These are phyloP conservation scores for Hirundo rustica DNA, from an alignment of 2,797 vertebrate genomes.

Conservation along the genomic window DNA sequence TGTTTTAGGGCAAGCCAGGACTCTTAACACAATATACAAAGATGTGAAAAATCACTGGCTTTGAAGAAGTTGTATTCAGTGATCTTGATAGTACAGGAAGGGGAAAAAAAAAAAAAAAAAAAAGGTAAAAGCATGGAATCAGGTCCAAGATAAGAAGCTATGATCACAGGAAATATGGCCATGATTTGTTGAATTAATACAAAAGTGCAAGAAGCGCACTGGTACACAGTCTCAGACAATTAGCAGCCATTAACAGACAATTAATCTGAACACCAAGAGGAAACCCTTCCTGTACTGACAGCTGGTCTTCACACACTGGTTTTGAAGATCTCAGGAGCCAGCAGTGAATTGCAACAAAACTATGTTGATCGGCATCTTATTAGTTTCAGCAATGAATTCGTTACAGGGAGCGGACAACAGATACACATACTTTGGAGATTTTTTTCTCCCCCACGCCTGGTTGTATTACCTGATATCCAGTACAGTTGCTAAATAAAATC, in stretches of 20 bases:
- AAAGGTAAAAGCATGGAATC: not conserved
- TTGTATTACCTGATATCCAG: not conserved
- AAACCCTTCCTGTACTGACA: not conserved
- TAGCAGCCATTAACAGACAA: not conserved
- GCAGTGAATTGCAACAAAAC: not conserved
- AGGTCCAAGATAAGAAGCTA: not conserved
- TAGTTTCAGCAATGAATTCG: not conserved
- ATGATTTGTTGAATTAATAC: not conserved
- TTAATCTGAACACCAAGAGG: not conserved
- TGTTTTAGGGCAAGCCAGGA: not conserved
- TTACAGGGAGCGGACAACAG: not conserved
- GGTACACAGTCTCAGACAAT: not conserved
- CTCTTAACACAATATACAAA: not conserved
- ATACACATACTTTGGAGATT: not conserved
- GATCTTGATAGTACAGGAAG: not conserved
- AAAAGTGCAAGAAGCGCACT: not conserved
- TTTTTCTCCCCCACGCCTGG: not conserved
- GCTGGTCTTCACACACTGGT: not conserved
- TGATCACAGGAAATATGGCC: not conserved
- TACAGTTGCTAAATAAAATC: not conserved
- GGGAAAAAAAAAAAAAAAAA: not conserved
- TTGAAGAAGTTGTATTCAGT: not conserved
- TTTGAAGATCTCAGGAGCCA: not conserved
- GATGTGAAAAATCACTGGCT: not conserved
- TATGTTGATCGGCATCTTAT: not conserved